A percentile compares a stretch with the other conserved stretches of the same genome.
These are phyloP conservation scores for Anoncus sp. DNA, from an alignment of 2,888 invertebrate species.

Conservation along the genomic window DNA sequence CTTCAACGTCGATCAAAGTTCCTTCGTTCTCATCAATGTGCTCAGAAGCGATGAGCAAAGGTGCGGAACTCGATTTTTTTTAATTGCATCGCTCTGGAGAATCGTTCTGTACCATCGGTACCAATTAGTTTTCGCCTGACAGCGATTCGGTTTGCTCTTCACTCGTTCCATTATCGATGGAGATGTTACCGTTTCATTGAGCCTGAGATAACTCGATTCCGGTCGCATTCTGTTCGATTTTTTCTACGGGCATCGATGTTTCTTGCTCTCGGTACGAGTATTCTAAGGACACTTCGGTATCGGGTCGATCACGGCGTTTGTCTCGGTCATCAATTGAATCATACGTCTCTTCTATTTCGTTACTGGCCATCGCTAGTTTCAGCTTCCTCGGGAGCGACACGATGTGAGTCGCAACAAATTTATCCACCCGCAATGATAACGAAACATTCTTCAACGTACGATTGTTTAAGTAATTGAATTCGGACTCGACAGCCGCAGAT, in stretches of 20 bases:
- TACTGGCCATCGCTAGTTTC: slow-evolving; percentile 3
- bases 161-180: not conserved
- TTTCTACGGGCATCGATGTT: not conserved
- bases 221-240: not conserved
- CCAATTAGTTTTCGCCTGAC: no score
- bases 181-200: not conserved
- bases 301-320: not conserved
- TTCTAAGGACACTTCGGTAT: not conserved
- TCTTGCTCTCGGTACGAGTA: not conserved
- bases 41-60: not conserved
- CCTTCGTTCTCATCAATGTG: not conserved
- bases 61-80: not conserved
- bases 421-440: not conserved
- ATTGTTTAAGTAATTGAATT: not conserved
- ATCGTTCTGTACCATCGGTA: no score
- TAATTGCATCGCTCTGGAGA: slow-evolving; percentile 5
- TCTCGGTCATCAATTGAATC: not conserved
- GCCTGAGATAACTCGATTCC: not conserved
- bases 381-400: not conserved
- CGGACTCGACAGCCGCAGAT: not conserved
- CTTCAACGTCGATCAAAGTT: not conserved
- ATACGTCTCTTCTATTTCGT: no score
- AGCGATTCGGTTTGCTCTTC: not conserved
- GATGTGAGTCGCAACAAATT: slow-evolving; percentile 1
- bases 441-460: not conserved